Evolutionary conservation across 2,113 vertebrate genomes (phyloP).

Genomic region (Nothoprocta pentlandii): DNA sequence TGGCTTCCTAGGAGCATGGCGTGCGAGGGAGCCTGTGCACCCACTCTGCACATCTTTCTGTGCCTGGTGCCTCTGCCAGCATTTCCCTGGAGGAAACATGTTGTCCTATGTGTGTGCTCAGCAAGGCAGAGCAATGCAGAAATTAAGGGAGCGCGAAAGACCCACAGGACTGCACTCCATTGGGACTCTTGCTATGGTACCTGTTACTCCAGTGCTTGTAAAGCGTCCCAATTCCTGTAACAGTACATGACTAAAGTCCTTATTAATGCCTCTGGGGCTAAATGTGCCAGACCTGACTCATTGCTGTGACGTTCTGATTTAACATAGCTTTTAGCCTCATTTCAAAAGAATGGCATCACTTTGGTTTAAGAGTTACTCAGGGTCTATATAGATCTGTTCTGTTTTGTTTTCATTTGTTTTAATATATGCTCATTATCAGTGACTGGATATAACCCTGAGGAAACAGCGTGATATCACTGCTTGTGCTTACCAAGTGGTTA

Average conservation of each 20-base stretch:
- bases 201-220: not conserved
- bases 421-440: rapidly evolving
- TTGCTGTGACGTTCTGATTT: not conserved
- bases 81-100: not conserved
- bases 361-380: not conserved
- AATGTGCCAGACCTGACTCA: not conserved
- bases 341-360: not conserved
- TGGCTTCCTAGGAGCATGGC: rapidly evolving
- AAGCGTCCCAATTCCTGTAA: not conserved
- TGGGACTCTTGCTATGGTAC: not conserved
- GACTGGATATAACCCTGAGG: not conserved
- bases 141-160: not conserved
- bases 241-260: not conserved
- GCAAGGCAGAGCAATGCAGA: not conserved
- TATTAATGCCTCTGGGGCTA: not conserved
- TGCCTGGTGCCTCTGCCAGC: not conserved
- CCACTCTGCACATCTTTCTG: rapidly evolving
- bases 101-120: not conserved
- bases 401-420: not conserved
- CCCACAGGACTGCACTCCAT: not conserved
- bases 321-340: not conserved
- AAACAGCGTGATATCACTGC: not conserved
- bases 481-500: not conserved
- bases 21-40: not conserved
- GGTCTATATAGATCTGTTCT: not conserved